Conservation (phyloP, 2,113 vertebrate species). For the Balaenoptera acutorostrata region DNA sequence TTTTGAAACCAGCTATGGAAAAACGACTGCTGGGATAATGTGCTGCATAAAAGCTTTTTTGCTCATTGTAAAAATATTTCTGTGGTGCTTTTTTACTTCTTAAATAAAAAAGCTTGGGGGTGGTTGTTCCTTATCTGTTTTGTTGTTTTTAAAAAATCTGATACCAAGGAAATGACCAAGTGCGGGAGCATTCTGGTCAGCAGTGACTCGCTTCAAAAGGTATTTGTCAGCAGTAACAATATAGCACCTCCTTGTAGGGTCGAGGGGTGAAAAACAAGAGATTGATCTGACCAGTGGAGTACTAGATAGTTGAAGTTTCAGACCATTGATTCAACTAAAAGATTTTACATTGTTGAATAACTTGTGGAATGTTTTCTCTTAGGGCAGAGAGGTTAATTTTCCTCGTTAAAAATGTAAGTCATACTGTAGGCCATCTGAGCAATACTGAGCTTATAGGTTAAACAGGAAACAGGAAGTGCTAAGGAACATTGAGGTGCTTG, state of each 20-base stretch:
- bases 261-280: not conserved
- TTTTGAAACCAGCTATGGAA: not conserved
- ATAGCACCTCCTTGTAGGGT: not conserved
- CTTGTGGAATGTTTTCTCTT: not conserved
- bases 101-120: not conserved
- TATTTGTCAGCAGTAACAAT: not conserved
- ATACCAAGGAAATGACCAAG: not conserved
- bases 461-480: not conserved
- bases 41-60: not conserved
- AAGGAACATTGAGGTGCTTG: not conserved
- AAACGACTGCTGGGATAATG: not conserved
- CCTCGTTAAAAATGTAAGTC: not conserved
- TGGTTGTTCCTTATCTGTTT: not conserved
- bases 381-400: slow-evolving; percentile 13
- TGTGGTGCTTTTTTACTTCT: not conserved
- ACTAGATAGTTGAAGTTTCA: not conserved
- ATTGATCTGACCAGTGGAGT: not conserved
- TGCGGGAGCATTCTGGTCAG: not conserved
- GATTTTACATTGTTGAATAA: not conserved
- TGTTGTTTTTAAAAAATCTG: not conserved
- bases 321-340: not conserved
- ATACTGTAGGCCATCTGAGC: not conserved
- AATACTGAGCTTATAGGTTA: not conserved
- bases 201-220: not conserved
- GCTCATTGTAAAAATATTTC: not conserved